Evolutionary conservation across 2,888 invertebrate species (phyloP).

Genomic region (Abscondita cerata): DNA sequence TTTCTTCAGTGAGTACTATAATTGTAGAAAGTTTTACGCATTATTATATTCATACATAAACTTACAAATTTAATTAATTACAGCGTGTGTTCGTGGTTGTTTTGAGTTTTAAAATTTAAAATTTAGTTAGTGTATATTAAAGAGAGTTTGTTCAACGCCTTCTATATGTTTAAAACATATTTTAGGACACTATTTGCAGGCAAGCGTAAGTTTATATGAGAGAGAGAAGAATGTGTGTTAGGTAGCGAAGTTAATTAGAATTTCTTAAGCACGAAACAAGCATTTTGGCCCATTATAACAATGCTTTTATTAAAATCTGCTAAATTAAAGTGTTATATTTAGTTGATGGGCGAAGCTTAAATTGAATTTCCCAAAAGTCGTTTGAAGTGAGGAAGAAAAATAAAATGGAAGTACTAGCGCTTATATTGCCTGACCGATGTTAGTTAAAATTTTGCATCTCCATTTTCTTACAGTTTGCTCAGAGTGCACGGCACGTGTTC

Average conservation of each 20-base stretch:
- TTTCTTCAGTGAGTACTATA: too few relatives aligned
- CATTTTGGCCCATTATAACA: constrained; percentile 4
- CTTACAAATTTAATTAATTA: constrained; percentile 4
- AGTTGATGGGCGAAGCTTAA: background rate
- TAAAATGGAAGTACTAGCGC: too few relatives aligned
- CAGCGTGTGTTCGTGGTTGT: constrained; percentile 1
- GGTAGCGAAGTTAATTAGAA: constrained; percentile 12
- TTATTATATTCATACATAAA: too few relatives aligned
- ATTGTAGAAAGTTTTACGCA: too few relatives aligned
- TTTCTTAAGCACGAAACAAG: constrained; percentile 1
- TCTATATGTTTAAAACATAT: constrained; percentile 5
- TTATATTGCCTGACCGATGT: background rate
- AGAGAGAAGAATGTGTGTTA: constrained; percentile 9
- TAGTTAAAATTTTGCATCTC: constrained; percentile 24
- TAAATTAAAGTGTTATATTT: background rate
- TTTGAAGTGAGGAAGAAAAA: too few relatives aligned
- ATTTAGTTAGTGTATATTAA: background rate
- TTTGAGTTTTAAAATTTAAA: constrained; percentile 7
- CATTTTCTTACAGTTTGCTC: constrained; percentile 20
- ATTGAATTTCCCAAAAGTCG: background rate
- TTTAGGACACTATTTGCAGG: constrained; percentile 10
- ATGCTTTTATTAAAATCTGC: background rate
- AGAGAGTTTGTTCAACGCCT: background rate
- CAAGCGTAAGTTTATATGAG: constrained; percentile 3
- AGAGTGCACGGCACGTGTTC: constrained; percentile 14